A percentile compares a stretch with the other conserved stretches of the same genome.
These are phyloP conservation scores for Muschampia plurimacula DNA, from an alignment of 2,888 invertebrate genomes.

Conservation along the genomic window DNA sequence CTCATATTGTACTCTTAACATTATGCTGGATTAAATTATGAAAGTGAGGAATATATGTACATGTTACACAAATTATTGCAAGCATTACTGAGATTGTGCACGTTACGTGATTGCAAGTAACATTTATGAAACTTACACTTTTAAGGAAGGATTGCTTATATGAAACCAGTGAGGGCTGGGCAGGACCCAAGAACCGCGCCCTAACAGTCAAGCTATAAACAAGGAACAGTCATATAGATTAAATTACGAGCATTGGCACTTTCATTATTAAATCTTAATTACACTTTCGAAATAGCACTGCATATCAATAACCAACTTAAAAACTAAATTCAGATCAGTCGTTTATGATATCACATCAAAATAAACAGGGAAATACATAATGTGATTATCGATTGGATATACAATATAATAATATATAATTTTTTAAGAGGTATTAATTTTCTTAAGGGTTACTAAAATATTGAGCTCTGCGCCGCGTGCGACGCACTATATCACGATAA, in stretches of 20 bases:
- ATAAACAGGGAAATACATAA: conserved; percentile 85
- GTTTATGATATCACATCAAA: conserved; percentile 88
- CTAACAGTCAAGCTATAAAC: conserved; percentile 65
- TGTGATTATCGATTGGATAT: conserved; percentile 83
- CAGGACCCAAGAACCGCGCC: conserved; percentile 47
- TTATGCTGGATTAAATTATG: conserved; percentile 82
- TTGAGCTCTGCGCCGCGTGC: conserved; percentile 83
- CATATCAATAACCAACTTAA: conserved; percentile 86
- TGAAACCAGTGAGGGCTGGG: conserved; percentile 62
- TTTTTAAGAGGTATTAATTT: conserved; percentile 86
- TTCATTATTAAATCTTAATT: conserved; percentile 85
- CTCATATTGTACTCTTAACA: conserved; percentile 86
- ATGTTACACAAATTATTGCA: conserved; percentile 83
- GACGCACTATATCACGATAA: conserved; percentile 84
- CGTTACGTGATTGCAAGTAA: conserved; percentile 73
- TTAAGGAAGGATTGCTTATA: conserved; percentile 71
- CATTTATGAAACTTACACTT: conserved; percentile 62
- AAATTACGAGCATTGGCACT: conserved; percentile 87
- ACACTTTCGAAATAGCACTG: conserved; percentile 85
- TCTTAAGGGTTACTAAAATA: conserved; percentile 86
- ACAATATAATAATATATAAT: conserved; percentile 78
- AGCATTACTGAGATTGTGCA: conserved; percentile 86
- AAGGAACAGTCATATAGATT: conserved; percentile 84
- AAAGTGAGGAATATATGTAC: conserved; percentile 69
- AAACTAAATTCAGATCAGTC: conserved; percentile 87